These are phyloP conservation scores for Drosophila orena DNA, from an alignment of 1,140 invertebrate species.

Conservation along the genomic window DNA sequence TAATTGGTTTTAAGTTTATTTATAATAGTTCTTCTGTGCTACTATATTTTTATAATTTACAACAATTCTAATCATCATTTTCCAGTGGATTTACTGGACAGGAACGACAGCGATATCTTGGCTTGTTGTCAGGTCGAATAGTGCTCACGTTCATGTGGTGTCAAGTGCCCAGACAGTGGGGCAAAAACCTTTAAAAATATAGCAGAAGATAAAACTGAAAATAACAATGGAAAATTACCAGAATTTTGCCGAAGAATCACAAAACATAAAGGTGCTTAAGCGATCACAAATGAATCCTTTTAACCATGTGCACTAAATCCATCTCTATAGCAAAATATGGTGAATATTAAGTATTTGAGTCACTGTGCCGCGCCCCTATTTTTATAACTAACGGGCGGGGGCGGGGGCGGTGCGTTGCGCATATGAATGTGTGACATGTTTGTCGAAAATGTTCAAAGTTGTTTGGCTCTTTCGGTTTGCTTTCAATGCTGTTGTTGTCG, in stretches of 20 bases:
- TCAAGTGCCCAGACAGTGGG: constrained; percentile 57
- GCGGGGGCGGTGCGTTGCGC: constrained; percentile 37
- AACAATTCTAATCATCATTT: no score
- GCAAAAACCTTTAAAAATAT: constrained; percentile 7
- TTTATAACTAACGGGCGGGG: neutral
- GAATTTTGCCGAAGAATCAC: neutral
- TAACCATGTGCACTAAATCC: neutral
- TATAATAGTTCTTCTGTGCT: no score
- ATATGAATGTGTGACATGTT: constrained; percentile 80
- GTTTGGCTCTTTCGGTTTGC: constrained; percentile 51
- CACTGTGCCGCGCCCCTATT: constrained; percentile 23
- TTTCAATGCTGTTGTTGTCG: constrained; percentile 30
- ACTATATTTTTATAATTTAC: neutral
- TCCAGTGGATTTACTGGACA: constrained; percentile 26
- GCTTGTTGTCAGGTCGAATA: constrained; percentile 61
- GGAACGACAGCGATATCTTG: constrained; percentile 58
- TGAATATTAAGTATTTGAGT: neutral
- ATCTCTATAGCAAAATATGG: neutral
- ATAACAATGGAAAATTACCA: neutral
- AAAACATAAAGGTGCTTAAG: neutral
- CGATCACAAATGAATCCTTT: neutral
- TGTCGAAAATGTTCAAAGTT: constrained; percentile 80
- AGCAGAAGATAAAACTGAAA: neutral
- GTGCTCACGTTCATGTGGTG: constrained; percentile 44
- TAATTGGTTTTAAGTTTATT: no score